Percentiles rank a stretch among this genome's conserved stretches.
phyloP scores from a whole-genome alignment of 1,140 invertebrate genomes.

The Heliconius nattereri region DNA sequence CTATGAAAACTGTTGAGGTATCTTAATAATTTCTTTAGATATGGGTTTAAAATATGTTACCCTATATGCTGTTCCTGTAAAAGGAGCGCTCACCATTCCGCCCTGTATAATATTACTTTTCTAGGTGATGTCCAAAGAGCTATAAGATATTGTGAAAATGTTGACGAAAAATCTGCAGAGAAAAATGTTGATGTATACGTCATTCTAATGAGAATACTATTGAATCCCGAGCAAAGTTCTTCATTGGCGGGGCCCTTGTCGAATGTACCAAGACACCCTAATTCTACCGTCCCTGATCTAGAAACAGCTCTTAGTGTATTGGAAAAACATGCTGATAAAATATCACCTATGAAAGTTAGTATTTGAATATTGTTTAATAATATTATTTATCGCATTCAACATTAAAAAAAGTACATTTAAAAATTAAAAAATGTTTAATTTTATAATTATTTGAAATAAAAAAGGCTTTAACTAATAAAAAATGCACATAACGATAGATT shows the following conservation, averaged over 20 bases:
- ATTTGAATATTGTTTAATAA: too few species aligned
- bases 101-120: constrained; percentile 15
- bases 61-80: too few species aligned
- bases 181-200: constrained; percentile 85
- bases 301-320: constrained; percentile 89
- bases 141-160: constrained; percentile 91
- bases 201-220: constrained; percentile 84
- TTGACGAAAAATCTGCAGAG: constrained; percentile 77
- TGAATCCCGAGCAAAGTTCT: constrained; percentile 83
- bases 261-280: constrained; percentile 66
- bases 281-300: constrained; percentile 85
- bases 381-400: too few species aligned
- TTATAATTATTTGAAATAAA: background rate
- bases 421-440: too few species aligned
- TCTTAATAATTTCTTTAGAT: too few species aligned
- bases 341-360: constrained; percentile 88
- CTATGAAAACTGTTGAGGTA: too few species aligned
- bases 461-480: background rate
- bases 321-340: constrained; percentile 90
- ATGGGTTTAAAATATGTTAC: too few species aligned
- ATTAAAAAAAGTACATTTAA: too few species aligned
- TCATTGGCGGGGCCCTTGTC: constrained; percentile 66
- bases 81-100: too few species aligned
- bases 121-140: constrained; percentile 90
- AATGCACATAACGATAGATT: background rate